Evolutionary conservation across 2,888 invertebrate genomes (phyloP).

Genomic region (Nomada flava): DNA sequence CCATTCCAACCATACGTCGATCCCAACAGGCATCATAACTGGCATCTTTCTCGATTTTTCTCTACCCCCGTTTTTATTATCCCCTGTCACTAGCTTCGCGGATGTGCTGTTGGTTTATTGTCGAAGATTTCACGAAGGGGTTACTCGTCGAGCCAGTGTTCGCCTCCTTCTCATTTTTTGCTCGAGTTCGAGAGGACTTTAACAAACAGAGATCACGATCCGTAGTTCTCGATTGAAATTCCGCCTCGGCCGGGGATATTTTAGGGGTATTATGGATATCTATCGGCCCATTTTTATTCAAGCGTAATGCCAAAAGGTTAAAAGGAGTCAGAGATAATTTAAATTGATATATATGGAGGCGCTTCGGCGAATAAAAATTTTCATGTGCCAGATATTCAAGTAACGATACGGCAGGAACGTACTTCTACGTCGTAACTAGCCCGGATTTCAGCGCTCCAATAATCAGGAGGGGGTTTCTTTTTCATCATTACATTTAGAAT

Average conservation of each 20-base stretch:
- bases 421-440: background rate
- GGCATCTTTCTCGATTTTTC: constrained; percentile 4
- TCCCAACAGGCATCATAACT: constrained; percentile 27
- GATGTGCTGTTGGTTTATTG: background rate
- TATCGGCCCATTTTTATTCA: background rate
- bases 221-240: background rate
- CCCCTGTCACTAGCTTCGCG: background rate
- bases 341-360: background rate
- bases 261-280: background rate
- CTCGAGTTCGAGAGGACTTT: background rate
- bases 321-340: background rate
- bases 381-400: background rate
- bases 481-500: background rate
- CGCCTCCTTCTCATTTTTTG: background rate
- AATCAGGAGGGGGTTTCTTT: background rate
- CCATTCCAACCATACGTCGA: constrained; percentile 28
- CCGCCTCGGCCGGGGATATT: background rate
- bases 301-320: background rate
- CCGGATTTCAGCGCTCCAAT: background rate
- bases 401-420: background rate
- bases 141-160: background rate
- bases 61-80: background rate
- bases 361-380: background rate
- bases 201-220: background rate
- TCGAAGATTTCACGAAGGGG: background rate